Percentiles rank a stretch among this genome's conserved stretches.
Conservation (phyloP, 2,888 invertebrate genomes). For the Synanthedon vespiformis region DNA sequence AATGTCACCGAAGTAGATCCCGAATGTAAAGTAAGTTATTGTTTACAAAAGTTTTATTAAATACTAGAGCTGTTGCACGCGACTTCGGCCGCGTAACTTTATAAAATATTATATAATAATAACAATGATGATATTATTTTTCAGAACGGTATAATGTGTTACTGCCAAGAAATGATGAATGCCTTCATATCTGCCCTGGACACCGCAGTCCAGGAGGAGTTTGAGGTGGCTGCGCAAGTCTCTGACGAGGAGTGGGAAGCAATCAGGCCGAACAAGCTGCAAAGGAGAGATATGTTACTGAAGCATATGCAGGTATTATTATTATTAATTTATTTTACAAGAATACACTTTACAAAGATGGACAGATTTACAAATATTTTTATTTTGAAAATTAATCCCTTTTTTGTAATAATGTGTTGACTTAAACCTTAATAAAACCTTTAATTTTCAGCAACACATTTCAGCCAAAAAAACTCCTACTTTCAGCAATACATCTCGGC, state of each 20-base stretch:
- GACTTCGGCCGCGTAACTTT: too few species aligned
- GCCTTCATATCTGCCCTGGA: conserved; percentile 78
- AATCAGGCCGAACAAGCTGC: conserved; percentile 76
- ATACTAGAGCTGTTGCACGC: not conserved
- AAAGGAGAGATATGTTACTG: conserved; percentile 74
- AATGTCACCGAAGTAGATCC: conserved; percentile 71
- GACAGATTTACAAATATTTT: not conserved
- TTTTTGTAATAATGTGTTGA: too few species aligned
- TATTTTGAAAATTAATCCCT: too few species aligned
- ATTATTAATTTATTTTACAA: not conserved
- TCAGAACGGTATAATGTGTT: conserved; percentile 77
- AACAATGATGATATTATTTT: conserved; percentile 6
- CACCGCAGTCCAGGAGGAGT: conserved; percentile 76
- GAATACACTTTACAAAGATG: not conserved
- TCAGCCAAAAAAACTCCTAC: too few species aligned
- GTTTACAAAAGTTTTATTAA: not conserved
- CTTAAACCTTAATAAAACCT: too few species aligned
- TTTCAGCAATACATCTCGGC: too few species aligned
- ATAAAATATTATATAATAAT: too few species aligned
- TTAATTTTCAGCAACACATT: too few species aligned
- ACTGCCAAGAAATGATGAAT: conserved; percentile 74
- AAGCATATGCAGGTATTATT: conserved; percentile 73
- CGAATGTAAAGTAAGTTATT: conserved; percentile 64
- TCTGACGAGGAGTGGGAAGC: conserved; percentile 90
- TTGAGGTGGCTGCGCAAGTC: conserved; percentile 78